phyloP scores from a whole-genome alignment of 2,888 invertebrate species.

The Sicus ferrugineus region DNA sequence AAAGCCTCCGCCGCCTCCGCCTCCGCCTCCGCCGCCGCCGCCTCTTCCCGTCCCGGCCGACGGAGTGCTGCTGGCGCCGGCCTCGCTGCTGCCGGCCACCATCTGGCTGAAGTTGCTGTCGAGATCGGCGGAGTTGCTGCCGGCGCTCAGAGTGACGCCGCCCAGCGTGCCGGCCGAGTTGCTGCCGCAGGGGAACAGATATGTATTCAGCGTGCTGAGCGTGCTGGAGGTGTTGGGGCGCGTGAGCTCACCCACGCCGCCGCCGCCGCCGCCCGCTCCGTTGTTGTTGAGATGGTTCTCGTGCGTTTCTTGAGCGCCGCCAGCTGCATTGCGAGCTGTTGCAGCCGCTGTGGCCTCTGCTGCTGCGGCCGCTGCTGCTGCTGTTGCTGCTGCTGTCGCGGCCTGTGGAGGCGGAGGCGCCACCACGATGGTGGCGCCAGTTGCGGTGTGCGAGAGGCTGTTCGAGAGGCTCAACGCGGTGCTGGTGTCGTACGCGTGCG shows the following conservation, averaged over 20 bases:
- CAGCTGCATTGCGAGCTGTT: too few relatives aligned
- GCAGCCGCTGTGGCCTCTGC: conserved; percentile 30
- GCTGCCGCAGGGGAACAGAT: conserved; percentile 60
- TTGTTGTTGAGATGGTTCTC: neutral
- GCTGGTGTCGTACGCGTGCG: conserved; percentile 60
- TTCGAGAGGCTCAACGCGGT: conserved; percentile 53
- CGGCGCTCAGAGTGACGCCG: conserved; percentile 50
- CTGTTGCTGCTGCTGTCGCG: conserved; percentile 30
- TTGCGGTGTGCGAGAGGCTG: conserved; percentile 38
- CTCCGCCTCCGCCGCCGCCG: too few relatives aligned
- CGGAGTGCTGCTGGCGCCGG: conserved; percentile 34
- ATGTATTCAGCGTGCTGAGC: conserved; percentile 61
- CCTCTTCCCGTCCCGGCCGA: neutral
- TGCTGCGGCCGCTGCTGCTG: conserved; percentile 43
- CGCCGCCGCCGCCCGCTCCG: neutral
- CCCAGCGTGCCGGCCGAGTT: conserved; percentile 55
- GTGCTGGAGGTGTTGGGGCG: conserved; percentile 58
- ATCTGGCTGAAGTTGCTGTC: conserved; percentile 63
- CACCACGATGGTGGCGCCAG: conserved; percentile 38
- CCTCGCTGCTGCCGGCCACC: conserved; percentile 53
- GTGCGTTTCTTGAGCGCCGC: neutral
- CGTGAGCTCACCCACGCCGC: conserved; percentile 36
- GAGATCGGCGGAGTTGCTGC: conserved; percentile 58
- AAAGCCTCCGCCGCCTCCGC: conserved; percentile 34
- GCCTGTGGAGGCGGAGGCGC: conserved; percentile 30